A percentile compares a stretch with the other conserved stretches of the same genome.
Conservation (phyloP, 2,797 vertebrate genomes). For the Salmo trutta region DNA sequence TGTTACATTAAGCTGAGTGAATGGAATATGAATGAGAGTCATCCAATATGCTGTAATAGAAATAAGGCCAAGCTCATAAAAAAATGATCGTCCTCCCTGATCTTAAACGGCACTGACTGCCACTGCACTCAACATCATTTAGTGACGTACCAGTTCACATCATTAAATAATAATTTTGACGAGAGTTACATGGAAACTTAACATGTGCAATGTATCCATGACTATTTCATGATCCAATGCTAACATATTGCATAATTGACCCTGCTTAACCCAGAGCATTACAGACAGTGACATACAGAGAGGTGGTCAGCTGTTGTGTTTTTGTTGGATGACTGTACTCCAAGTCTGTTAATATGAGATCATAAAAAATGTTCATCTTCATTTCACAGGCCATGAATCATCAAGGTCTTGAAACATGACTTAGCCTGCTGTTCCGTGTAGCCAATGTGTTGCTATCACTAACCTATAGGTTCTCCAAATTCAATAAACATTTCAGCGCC, state of each 20-base stretch:
- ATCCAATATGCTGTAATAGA: too few species aligned
- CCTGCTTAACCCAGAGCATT: conserved; percentile 26
- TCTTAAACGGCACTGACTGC: too few species aligned
- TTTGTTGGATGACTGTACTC: conserved; percentile 57
- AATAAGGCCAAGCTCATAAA: too few species aligned
- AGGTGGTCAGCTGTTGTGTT: conserved; percentile 44
- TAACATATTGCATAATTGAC: conserved; percentile 35
- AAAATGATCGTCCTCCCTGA: too few species aligned
- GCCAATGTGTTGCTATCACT: neutral
- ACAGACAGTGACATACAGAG: conserved; percentile 35
- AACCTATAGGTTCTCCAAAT: too few species aligned
- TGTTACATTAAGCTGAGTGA: too few species aligned
- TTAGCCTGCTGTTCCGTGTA: neutral
- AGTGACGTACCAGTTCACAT: conserved; percentile 18
- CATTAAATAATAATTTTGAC: conserved; percentile 44
- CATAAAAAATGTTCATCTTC: conserved; percentile 75
- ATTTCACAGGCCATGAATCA: conserved; percentile 74
- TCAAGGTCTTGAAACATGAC: conserved; percentile 57
- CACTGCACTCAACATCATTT: conserved; percentile 31
- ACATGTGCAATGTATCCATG: conserved; percentile 18
- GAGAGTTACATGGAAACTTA: conserved; percentile 17
- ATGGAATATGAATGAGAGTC: too few species aligned
- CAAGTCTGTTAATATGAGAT: conserved; percentile 56
- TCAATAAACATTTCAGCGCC: too few species aligned
- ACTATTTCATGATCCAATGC: conserved; percentile 32